Conservation (phyloP, 2,113 vertebrate genomes). For the Meles meles region DNA sequence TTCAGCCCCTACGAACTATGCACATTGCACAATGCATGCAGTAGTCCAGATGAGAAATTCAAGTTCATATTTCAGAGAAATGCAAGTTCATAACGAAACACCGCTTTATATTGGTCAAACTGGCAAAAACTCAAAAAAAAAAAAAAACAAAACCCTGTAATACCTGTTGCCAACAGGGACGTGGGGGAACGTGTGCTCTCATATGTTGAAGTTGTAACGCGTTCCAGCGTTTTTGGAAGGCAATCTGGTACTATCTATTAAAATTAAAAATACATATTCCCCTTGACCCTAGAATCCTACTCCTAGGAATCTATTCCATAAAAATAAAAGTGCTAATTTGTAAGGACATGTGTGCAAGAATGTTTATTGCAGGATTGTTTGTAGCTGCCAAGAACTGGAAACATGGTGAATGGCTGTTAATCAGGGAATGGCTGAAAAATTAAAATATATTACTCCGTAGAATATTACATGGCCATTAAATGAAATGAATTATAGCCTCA, state of each 20-base stretch:
- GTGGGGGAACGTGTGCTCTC: not conserved
- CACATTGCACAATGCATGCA: not conserved
- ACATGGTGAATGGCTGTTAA: slow-evolving; percentile 50
- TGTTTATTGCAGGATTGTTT: slow-evolving; percentile 51
- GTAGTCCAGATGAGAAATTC: not conserved
- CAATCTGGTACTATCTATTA: slow-evolving; percentile 40
- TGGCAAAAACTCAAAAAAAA: not conserved
- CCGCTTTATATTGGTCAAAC: not conserved
- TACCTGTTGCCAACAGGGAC: slow-evolving; percentile 5
- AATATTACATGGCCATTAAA: slow-evolving; percentile 46
- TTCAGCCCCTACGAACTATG: not conserved
- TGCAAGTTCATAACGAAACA: not conserved
- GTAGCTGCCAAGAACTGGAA: slow-evolving; percentile 57
- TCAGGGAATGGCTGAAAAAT: slow-evolving; percentile 67
- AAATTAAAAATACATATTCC: slow-evolving; percentile 45
- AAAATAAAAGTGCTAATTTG: slow-evolving; percentile 61
- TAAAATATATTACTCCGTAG: slow-evolving; percentile 61
- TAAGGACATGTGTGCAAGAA: slow-evolving; percentile 33
- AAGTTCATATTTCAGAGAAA: not conserved
- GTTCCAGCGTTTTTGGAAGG: not conserved
- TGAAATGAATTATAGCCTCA: slow-evolving; percentile 51
- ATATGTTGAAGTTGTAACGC: not conserved
- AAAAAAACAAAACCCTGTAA: not conserved
- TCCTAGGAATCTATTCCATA: slow-evolving; percentile 56
- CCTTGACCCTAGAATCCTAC: slow-evolving; percentile 12